A percentile compares a stretch with the other conserved stretches of the same genome.
phyloP scores from a whole-genome alignment of 2,888 invertebrate genomes.

The Tyria jacobaeae region DNA sequence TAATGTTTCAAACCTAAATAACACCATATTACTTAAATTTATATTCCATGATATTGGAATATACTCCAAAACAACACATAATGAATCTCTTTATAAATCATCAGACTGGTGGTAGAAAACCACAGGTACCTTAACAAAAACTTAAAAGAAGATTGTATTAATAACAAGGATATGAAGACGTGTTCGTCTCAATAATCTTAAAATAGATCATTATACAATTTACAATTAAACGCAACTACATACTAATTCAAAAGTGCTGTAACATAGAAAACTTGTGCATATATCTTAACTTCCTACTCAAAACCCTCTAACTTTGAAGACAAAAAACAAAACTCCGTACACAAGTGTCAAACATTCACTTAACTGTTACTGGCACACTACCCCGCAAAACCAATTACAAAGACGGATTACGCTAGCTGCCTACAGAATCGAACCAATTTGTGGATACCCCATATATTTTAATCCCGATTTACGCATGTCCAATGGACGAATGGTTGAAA shows the following conservation, averaged over 20 bases:
- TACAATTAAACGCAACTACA: not conserved
- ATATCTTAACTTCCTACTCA: not conserved
- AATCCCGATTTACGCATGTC: conserved; percentile 77
- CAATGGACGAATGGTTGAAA: conserved; percentile 65
- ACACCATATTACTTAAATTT: too few relatives aligned
- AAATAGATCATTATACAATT: too few relatives aligned
- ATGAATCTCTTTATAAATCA: too few relatives aligned
- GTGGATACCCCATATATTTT: conserved; percentile 74
- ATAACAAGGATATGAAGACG: too few relatives aligned
- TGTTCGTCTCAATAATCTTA: too few relatives aligned
- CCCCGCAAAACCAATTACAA: conserved; percentile 76
- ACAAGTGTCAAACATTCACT: conserved; percentile 57
- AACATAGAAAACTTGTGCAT: not conserved
- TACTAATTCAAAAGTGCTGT: not conserved
- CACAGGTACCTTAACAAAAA: too few relatives aligned
- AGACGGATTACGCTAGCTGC: conserved; percentile 76
- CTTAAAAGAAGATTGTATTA: too few relatives aligned
- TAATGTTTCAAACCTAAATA: too few relatives aligned
- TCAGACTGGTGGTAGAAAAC: too few relatives aligned
- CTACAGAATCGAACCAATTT: conserved; percentile 76
- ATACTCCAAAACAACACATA: too few relatives aligned
- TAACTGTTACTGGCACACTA: conserved; percentile 54
- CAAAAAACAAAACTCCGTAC: conserved; percentile 22
- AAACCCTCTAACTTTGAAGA: conserved; percentile 3
- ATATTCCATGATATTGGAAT: too few relatives aligned